Evolutionary conservation across 2,113 vertebrate species (phyloP), one percentile per base, ranked within the genome.

Genomic region (Psephotus haematonotus): DNA sequence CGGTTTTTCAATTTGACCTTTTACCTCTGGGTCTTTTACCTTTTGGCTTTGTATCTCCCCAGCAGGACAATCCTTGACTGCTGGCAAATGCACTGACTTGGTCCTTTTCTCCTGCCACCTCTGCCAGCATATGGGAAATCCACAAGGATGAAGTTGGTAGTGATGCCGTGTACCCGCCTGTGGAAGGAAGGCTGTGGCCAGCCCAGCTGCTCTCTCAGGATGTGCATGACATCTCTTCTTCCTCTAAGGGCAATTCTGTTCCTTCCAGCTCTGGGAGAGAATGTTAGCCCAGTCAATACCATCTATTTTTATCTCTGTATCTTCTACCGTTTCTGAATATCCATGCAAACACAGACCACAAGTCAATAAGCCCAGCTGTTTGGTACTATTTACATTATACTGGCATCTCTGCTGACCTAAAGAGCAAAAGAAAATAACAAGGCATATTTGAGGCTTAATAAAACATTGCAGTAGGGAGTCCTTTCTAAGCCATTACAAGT

Each of bases 371-470:
- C 55, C 91, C 97, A 98, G 96, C 94, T 97, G 93, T 89, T 97
- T 96, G 83, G 84, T 92, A 91, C 97, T 97, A 97, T 98, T 98
- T 97, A 94, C 95, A 97, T 96, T 97, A 92, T 88, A 92, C 71
- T 97, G 97, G 87, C 97, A 98, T 97, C 93, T 90, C 85, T 65
- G 81, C 82, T 98, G 98, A 98, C 97, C 98, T 97, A 94, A 96
- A 97, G 92, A 98, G 96, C 96, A 95, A 96, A 97, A 97, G 95
- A 98, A 98, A 98, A 98, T 96, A 98, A 95, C 93, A 97, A 95
- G 96, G 95, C 97, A 93, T 97, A 97, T 98, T 97, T 98, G 95
- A 98, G 97, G 96, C 97, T 97, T 97, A 97, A 97, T 98, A 98
- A 98, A 98, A 98, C 92, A 97, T 96, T 98, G 79, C 96, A 98